Evolutionary conservation across 1,140 invertebrate species (phyloP).

Genomic region (Pollicipes pollicipes): DNA sequence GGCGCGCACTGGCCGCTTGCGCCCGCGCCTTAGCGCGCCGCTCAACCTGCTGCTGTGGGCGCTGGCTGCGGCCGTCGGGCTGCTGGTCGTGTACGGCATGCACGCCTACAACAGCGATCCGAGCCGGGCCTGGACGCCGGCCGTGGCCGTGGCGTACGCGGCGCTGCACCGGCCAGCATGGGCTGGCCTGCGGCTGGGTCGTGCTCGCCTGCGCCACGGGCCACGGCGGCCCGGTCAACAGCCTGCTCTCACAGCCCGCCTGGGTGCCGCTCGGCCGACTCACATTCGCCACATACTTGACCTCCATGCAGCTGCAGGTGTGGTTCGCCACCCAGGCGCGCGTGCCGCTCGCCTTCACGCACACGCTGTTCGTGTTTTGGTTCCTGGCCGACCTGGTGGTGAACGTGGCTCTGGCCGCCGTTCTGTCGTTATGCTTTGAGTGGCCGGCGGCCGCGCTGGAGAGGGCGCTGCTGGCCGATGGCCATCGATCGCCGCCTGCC

Average conservation of each 20-base stretch:
- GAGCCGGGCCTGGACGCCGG: background rate
- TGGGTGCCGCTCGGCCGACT: slow-evolving; percentile 9
- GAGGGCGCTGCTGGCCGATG: background rate
- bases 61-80: background rate
- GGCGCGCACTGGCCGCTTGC: background rate
- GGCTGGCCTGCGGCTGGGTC: slow-evolving; percentile 68
- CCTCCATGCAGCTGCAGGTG: background rate
- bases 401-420: background rate
- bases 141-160: slow-evolving; percentile 51
- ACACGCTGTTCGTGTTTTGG: background rate
- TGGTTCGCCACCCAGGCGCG: background rate
- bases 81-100: slow-evolving; percentile 12
- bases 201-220: slow-evolving; percentile 73
- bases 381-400: background rate
- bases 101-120: slow-evolving; percentile 6
- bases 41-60: slow-evolving; percentile 6
- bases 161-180: slow-evolving; percentile 66
- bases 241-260: slow-evolving; percentile 4
- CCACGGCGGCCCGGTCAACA: slow-evolving; percentile 44
- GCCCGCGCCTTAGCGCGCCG: background rate
- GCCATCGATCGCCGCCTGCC: too few relatives aligned
- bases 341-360: background rate
- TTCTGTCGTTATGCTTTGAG: background rate
- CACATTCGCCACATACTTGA: slow-evolving; percentile 7
- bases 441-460: background rate